These are phyloP conservation scores for Caenorhabditis uteleia DNA, from an alignment of 2,888 invertebrate genomes.

Conservation along the genomic window DNA sequence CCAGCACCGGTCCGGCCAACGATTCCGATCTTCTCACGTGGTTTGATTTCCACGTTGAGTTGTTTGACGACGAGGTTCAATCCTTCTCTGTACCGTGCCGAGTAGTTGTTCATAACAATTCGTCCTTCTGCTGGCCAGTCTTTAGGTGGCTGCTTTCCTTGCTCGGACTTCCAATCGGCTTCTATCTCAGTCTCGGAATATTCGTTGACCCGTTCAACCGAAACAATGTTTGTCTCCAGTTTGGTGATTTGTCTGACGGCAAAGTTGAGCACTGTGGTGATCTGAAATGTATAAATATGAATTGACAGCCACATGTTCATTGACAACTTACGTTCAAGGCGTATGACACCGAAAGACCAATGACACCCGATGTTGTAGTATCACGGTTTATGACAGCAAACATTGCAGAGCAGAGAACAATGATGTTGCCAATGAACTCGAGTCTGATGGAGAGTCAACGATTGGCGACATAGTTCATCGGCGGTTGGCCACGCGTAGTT, in stretches of 20 bases:
- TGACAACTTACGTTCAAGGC: slow-evolving; percentile 68
- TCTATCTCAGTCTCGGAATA: slow-evolving; percentile 64
- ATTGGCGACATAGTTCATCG: slow-evolving; percentile 68
- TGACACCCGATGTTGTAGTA: slow-evolving; percentile 72
- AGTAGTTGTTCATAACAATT: slow-evolving; percentile 82
- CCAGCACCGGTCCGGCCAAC: slow-evolving; percentile 71
- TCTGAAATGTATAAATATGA: slow-evolving; percentile 73
- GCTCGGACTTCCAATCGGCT: slow-evolving; percentile 72
- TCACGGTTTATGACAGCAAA: slow-evolving; percentile 82
- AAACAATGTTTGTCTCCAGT: slow-evolving; percentile 94
- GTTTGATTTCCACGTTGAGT: slow-evolving; percentile 74
- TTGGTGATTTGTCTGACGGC: slow-evolving; percentile 94
- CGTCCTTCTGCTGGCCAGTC: slow-evolving; percentile 85
- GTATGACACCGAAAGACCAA: slow-evolving; percentile 74
- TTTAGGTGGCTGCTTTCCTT: slow-evolving; percentile 74
- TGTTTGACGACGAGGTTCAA: slow-evolving; percentile 75
- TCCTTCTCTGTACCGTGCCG: slow-evolving; percentile 81
- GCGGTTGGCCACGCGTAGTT: slow-evolving; percentile 80
- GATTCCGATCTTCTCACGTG: slow-evolving; percentile 74
- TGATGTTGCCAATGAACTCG: slow-evolving; percentile 93
- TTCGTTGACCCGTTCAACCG: slow-evolving; percentile 81
- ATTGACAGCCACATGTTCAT: neutral
- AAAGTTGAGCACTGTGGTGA: slow-evolving; percentile 94
- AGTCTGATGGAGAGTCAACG: slow-evolving; percentile 89
- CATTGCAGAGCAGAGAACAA: slow-evolving; percentile 90